Evolutionary conservation across 2,888 invertebrate genomes (phyloP), one percentile per base, ranked within the genome.

Genomic region (Hypomecis punctinalis): DNA sequence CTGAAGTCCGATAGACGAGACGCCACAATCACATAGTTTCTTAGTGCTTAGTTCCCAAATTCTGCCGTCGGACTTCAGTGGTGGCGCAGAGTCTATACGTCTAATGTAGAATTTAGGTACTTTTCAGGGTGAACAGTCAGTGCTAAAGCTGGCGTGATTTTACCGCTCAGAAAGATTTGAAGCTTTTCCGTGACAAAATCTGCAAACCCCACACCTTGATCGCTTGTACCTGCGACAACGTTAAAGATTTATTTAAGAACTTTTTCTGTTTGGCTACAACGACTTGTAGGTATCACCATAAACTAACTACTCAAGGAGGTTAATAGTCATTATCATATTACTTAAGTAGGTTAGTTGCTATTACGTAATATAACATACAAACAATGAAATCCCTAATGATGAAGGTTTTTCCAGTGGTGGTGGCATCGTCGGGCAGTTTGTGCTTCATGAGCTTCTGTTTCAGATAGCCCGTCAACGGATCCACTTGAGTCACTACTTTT

Each of bases 311-410:
- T n/a, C n/a, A n/a, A n/a, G n/a, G n/a, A n/a, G n/a, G n/a, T n/a
- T n/a, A n/a, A n/a, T n/a, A n/a, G n/a, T n/a, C n/a, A n/a, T n/a
- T n/a, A n/a, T n/a, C n/a, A n/a, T n/a, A n/a, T n/a, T n/a, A n/a
- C n/a, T n/a, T n/a, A n/a, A n/a, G n/a, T n/a, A n/a, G n/a, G n/a
- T n/a, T n/a, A n/a, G n/a, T n/a, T n/a, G n/a, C 3, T 23, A 23
- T 23, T 23, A 23, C 23, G 3, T 6, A 48, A 61, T 33, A 40
- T 8, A 40, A 54, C 93, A 88, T 82, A 95, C 95, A 89, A 42
- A 94, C 78, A 58, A 95, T 81, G 71, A 95, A 95, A 73, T 94
- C 94, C 57, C 93, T 86, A 9, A 94, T 81, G 37, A 93, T 69
- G 71, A 95, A 94, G 0, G 93, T 91, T 52, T 88, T 87, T 13